These are phyloP conservation scores for Sitta europaea DNA, from an alignment of 2,113 vertebrate genomes.

Conservation along the genomic window DNA sequence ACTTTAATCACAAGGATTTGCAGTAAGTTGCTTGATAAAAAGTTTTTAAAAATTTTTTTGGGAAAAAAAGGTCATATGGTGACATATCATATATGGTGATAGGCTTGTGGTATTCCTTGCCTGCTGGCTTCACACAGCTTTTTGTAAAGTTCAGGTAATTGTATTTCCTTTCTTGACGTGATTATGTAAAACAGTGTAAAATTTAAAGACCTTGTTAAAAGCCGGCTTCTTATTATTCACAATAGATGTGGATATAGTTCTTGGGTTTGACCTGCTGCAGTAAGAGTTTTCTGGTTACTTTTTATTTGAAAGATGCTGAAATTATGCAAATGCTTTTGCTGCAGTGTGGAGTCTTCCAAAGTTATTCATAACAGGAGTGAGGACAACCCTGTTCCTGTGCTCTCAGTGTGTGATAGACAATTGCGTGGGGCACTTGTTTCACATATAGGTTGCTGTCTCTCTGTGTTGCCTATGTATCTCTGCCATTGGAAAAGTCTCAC, in stretches of 20 bases:
- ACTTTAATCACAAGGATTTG: not conserved
- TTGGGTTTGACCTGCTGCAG: not conserved
- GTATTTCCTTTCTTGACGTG: not conserved
- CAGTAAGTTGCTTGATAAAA: not conserved
- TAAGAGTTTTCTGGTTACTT: not conserved
- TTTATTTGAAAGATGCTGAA: not conserved
- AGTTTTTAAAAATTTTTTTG: not conserved
- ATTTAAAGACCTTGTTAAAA: not conserved
- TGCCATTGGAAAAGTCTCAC: not conserved
- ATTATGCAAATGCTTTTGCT: not conserved
- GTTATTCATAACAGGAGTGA: not conserved
- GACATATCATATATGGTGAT: not conserved
- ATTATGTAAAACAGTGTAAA: not conserved
- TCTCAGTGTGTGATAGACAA: not conserved
- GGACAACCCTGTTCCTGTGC: not conserved
- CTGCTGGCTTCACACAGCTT: not conserved
- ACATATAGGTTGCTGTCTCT: not conserved
- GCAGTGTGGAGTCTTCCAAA: not conserved
- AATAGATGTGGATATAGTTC: accelerated
- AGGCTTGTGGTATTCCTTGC: not conserved
- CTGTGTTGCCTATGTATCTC: not conserved
- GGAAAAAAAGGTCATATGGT: not conserved
- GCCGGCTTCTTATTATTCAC: not conserved
- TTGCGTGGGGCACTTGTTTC: not conserved
- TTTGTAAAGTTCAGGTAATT: not conserved